Base-by-base conservation (phyloP, 2,797 vertebrate species). In the Microctenopoma steveboyesi region DNA sequence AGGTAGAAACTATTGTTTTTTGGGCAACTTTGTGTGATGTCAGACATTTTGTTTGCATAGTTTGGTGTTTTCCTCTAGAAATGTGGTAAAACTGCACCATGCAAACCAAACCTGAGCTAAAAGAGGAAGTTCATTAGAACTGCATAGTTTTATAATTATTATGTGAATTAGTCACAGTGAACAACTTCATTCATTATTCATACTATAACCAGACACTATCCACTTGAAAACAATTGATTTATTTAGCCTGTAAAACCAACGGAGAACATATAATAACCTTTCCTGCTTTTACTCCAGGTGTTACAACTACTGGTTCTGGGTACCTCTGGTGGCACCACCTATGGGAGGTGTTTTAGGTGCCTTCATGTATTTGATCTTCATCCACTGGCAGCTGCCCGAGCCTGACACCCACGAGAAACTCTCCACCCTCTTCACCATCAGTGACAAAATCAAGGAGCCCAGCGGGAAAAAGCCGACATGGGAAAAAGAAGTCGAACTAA, bases 271-370 rank as follows among this genome's bases (percentile, higher is more conserved):
- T 1, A n/a, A 16, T 22, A 46, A 46, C 16, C 15, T 27, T 74
- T 48, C 56, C 13, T 65, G 27, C 7, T 27, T 8, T 72, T 40
- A 81, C 67, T 59, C 28, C 86, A 95, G 95, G 83, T 94, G 94
- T 71, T 93, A 90, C 61, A 85, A 91, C 68, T 88, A 93, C 83
- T 95, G 94, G 93, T 97, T 96, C 91, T 96, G 95, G 95, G 93
- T 96, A 0, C 96, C 95, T 0, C 1, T 96, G 54, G 89, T 95
- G 69, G 96, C 94, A 1, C 96, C 96, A 0, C 80, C 86, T 81
- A 1, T 95, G 0, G 95, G 96, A 0, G 88, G 81, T 0, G 5
- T 92, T 0, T 4, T 93, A 1, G 96, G 95, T 3, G 70, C 86
- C 0, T 52, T 59, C 0, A 57, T 94, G 5, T 96, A 96, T 76